Base-by-base conservation (phyloP, 2,797 vertebrate genomes). In the Sebastes diaconus region DNA sequence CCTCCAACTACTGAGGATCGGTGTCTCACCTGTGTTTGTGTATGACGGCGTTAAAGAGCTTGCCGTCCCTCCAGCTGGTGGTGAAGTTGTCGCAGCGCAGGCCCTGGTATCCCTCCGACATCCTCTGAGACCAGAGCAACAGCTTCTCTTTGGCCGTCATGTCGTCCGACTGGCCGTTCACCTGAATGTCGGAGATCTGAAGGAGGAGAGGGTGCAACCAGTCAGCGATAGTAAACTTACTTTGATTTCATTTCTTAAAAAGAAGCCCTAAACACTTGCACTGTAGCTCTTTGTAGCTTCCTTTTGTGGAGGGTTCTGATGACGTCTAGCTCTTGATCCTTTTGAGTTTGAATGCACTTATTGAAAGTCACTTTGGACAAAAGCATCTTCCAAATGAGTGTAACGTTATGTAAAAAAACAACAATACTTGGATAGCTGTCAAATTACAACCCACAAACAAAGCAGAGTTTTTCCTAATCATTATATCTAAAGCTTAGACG, bases 101-200 rank as follows among this genome's bases (percentile, higher is more conserved):
- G 14, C 96, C 97, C 57, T 97, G 97, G 93, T 97, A 98, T 1
- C 97, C 97, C 87, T 99, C 97, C 90, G 97, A 97, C 98, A 98
- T 98, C 73, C 98, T 93, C 96, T 99, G 98, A 0, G 97, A 97
- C 98, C 98, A 99, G 4, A 99, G 96, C 90, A 99, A 94, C 93
- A 99, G 96, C 95, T 97, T 98, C 96, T 99, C 98, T 75, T 99
- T 99, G 87, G 98, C 98, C 0, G 98, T 99, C 98, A 99, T 99
- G 93, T 99, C 97, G 83, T 99, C 98, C 0, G 98, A 99, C 95
- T 99, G 98, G 39, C 98, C 98, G 0, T 95, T 97, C 87, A 99
- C 98, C 96, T 99, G 98, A 86, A 99, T 99, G 94, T 99, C 98
- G 0, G 98, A 99, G 94, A 99, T 99, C 98, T 99, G 95, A 3